Percentiles rank a stretch among this genome's conserved stretches.
These are phyloP conservation scores for Meandrusa payeni DNA, from an alignment of 2,888 invertebrate species.

Conservation along the genomic window DNA sequence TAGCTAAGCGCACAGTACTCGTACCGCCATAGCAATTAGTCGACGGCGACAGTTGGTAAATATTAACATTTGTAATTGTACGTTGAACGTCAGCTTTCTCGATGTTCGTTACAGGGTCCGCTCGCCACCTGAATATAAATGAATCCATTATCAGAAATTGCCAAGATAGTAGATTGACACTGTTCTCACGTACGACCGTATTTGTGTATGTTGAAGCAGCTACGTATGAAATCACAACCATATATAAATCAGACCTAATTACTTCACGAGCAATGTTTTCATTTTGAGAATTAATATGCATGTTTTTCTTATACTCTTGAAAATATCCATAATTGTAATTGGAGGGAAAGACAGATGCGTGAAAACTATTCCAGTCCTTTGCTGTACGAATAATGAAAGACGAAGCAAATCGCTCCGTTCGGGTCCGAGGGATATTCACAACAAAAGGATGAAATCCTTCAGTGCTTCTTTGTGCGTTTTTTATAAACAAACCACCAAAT, in stretches of 20 bases:
- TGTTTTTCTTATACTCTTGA: too few relatives aligned
- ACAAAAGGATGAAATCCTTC: too few relatives aligned
- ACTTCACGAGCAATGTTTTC: too few relatives aligned
- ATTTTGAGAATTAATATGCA: too few relatives aligned
- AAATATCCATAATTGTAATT: too few relatives aligned
- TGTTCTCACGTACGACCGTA: constrained; percentile 52
- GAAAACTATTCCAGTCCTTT: too few relatives aligned
- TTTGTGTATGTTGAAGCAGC: constrained; percentile 18
- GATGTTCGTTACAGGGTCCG: constrained; percentile 75
- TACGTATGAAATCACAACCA: constrained; percentile 1
- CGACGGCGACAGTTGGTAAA: constrained; percentile 74
- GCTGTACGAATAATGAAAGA: too few relatives aligned
- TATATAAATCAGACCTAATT: not conserved
- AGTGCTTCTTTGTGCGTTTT: too few relatives aligned
- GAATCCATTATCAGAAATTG: constrained; percentile 74
- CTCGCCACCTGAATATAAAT: constrained; percentile 77
- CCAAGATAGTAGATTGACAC: constrained; percentile 62
- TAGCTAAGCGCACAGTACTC: constrained; percentile 43
- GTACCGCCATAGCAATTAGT: constrained; percentile 68
- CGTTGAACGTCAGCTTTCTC: constrained; percentile 69
- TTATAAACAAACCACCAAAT: not conserved
- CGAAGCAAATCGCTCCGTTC: too few relatives aligned
- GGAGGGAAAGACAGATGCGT: too few relatives aligned
- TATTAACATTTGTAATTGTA: constrained; percentile 79
- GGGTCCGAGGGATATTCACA: too few relatives aligned